phyloP scores from a whole-genome alignment of 2,797 vertebrate species.

The Manis crassicaudata region DNA sequence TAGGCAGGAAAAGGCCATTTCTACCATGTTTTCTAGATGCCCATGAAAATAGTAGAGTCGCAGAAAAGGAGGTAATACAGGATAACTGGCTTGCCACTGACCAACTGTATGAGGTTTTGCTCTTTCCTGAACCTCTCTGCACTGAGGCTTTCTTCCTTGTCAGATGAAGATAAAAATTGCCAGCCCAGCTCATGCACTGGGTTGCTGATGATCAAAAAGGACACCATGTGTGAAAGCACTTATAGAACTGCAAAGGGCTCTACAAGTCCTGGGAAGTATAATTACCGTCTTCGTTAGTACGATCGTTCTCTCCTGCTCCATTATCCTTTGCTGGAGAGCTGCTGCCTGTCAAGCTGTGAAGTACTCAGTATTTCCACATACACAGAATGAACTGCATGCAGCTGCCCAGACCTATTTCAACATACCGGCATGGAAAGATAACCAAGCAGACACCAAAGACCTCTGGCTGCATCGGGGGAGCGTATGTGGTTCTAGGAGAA shows the following conservation, averaged over 20 bases:
- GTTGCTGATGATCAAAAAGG: neutral
- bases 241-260: neutral
- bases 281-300: slow-evolving; percentile 46
- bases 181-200: neutral
- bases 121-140: neutral
- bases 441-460: neutral
- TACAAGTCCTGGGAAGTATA: slow-evolving; percentile 15
- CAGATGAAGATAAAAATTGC: neutral
- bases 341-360: slow-evolving; percentile 49
- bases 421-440: neutral
- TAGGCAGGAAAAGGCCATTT: neutral
- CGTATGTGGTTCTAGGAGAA: neutral
- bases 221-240: neutral
- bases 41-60: neutral
- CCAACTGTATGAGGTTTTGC: neutral
- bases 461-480: neutral
- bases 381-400: neutral
- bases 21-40: neutral
- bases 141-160: neutral
- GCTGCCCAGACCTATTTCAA: neutral
- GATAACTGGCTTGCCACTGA: neutral
- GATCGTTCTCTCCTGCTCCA: slow-evolving; percentile 45
- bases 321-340: slow-evolving; percentile 65
- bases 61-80: neutral
- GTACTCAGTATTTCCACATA: slow-evolving; percentile 27